Base-by-base conservation (phyloP, 2,113 vertebrate genomes). In the Dolichallabes microphthalmus region DNA sequence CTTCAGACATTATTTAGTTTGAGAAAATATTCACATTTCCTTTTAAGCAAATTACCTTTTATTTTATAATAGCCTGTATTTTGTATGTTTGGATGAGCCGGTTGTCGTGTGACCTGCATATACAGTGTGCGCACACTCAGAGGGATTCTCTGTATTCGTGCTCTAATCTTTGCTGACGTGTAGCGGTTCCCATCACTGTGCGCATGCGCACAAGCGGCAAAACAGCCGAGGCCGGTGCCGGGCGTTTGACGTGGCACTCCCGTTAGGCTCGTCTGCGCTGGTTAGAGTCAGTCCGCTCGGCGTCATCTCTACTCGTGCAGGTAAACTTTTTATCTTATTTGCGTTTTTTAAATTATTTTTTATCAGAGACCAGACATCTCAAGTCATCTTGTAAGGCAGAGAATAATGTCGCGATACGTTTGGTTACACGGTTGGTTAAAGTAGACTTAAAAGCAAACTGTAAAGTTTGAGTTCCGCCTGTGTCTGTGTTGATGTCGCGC, bases 211-310 rank as follows among this genome's bases (percentile, higher is more conserved):
- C 39, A 73, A 0, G 30, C 7, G 17, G 64, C 68, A 3, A 32
- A 20, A 15, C 10, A 2, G 45, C 8, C 84, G 91, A 82, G 77
- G 88, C 92, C 93, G 92, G 92, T 58, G 84, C 91, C 73, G 50
- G 85, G 93, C 93, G 92, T 94, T 95, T 95, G 95, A 95, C 95
- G 95, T 95, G 95, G 95, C 95, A 95, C 91, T 95, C 91, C 60
- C 87, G 84, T 89, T 86, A 58, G 83, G 86, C 81, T 82, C 82
- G 89, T 73, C 52, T 80, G 58, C 53, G 22, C 30, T 82, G 80
- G 68, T 63, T 55, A 77, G 3, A 60, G 81, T 86, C 88, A 84
- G 88, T 88, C 69, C 82, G 89, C 77, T 39, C 25, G 39, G 35
- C 9, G 50, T 76, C 58, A 86, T 86, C 86, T 52, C 83, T 82